phyloP scores from a whole-genome alignment of 2,888 invertebrate genomes.

The Luperina nickerlii region DNA sequence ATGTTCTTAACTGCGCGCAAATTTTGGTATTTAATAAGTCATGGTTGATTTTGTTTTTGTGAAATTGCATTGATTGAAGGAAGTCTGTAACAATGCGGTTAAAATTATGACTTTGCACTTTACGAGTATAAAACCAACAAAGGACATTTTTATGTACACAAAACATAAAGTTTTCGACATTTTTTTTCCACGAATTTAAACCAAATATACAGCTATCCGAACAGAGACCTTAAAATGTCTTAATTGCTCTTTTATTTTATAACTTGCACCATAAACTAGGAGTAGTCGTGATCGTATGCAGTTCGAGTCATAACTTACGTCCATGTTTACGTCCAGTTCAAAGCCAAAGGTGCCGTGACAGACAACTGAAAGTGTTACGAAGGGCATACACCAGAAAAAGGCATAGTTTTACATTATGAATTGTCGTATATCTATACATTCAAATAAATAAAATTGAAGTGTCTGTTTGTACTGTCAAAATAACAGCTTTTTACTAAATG shows the following conservation, averaged over 20 bases:
- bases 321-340: conserved; percentile 72
- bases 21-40: conserved; percentile 5
- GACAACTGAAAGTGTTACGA: conserved; percentile 77
- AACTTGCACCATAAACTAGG: conserved; percentile 65
- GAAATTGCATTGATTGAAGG: neutral
- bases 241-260: conserved; percentile 12
- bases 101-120: neutral
- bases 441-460: no score
- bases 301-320: conserved; percentile 76
- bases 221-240: neutral
- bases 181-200: neutral
- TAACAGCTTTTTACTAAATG: neutral
- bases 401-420: conserved; percentile 72
- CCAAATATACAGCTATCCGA: neutral
- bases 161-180: neutral
- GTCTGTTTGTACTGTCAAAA: no score
- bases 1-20: neutral
- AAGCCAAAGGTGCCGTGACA: conserved; percentile 65
- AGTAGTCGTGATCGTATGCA: conserved; percentile 77
- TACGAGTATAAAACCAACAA: neutral
- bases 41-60: conserved; percentile 15
- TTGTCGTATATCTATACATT: conserved; percentile 50
- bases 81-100: conserved; percentile 1
- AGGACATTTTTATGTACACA: neutral
- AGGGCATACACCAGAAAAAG: conserved; percentile 71